Percentiles rank a stretch among this genome's conserved stretches.
Evolutionary conservation across 2,113 vertebrate genomes (phyloP).

Genomic region (Bettongia penicillata): DNA sequence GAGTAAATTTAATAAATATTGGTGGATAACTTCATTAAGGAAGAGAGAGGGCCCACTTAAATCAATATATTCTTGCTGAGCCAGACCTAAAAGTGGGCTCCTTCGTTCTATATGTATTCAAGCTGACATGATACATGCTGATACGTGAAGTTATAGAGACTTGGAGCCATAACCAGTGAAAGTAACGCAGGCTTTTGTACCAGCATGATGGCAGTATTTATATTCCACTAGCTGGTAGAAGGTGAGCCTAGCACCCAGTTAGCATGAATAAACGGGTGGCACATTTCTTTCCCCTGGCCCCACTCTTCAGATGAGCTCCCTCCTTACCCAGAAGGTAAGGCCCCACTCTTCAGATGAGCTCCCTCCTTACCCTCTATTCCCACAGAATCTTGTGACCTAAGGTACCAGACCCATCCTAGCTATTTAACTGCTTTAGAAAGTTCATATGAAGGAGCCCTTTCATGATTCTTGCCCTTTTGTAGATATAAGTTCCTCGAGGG

Average conservation of each 20-base stretch:
- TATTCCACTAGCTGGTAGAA: neutral
- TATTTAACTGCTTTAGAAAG: neutral
- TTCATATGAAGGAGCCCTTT: neutral
- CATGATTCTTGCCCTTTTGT: neutral
- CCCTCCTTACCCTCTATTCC: neutral
- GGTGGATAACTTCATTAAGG: conserved; percentile 4
- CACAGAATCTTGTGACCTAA: neutral
- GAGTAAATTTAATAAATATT: neutral
- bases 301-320: neutral
- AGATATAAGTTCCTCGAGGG: neutral
- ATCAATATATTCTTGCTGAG: conserved; percentile 17
- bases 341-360: neutral
- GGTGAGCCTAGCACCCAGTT: neutral
- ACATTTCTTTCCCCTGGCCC: neutral
- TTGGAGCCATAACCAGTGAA: neutral
- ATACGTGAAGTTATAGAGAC: neutral
- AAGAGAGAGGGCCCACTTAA: neutral
- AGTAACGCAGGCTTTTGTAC: neutral
- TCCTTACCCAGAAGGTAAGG: neutral
- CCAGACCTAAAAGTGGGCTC: conserved; percentile 16
- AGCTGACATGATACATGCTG: neutral
- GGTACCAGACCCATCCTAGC: neutral
- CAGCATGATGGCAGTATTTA: neutral
- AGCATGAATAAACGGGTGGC: neutral
- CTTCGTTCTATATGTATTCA: neutral